A percentile compares a stretch with the other conserved stretches of the same genome.
Conservation (phyloP, 1,140 invertebrate species). For the Pseudomyrmex concolor region DNA sequence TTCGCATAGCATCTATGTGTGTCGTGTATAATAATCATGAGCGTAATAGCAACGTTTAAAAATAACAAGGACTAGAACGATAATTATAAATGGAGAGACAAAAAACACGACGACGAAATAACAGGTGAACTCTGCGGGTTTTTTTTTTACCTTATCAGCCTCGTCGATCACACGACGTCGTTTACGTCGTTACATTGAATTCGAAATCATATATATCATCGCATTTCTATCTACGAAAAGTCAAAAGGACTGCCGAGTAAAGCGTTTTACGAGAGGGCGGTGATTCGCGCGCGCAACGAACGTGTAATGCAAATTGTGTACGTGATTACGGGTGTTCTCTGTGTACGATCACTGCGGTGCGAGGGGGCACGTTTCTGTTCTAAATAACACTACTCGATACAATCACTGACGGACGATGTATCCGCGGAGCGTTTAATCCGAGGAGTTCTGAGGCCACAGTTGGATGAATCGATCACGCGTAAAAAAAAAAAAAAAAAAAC, state of each 20-base stretch:
- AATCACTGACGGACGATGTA: background rate
- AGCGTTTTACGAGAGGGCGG: conserved; percentile 73
- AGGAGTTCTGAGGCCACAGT: background rate
- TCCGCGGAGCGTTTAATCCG: conserved; percentile 3
- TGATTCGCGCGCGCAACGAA: conserved; percentile 66
- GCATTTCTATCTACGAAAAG: conserved; percentile 72
- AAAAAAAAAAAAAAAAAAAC: background rate
- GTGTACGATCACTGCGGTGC: conserved; percentile 39
- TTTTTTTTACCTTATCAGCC: background rate
- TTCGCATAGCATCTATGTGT: conserved; percentile 43
- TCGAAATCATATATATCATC: conserved; percentile 68
- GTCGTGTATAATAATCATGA: conserved; percentile 61
- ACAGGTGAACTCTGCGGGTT: conserved; percentile 19
- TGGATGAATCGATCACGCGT: background rate
- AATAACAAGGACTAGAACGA: conserved; percentile 61
- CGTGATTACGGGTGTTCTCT: conserved; percentile 47
- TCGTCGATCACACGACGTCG: conserved; percentile 4
- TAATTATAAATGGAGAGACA: conserved; percentile 39
- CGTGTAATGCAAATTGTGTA: conserved; percentile 42
- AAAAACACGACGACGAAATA: conserved; percentile 38
- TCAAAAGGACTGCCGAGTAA: conserved; percentile 76
- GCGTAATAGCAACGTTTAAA: conserved; percentile 11
- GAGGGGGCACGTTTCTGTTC: conserved; percentile 40
- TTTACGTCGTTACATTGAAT: conserved; percentile 57
- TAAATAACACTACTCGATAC: conserved; percentile 57